These are phyloP conservation scores for Hippocampus comes DNA, from an alignment of 2,113 vertebrate genomes.

Conservation along the genomic window DNA sequence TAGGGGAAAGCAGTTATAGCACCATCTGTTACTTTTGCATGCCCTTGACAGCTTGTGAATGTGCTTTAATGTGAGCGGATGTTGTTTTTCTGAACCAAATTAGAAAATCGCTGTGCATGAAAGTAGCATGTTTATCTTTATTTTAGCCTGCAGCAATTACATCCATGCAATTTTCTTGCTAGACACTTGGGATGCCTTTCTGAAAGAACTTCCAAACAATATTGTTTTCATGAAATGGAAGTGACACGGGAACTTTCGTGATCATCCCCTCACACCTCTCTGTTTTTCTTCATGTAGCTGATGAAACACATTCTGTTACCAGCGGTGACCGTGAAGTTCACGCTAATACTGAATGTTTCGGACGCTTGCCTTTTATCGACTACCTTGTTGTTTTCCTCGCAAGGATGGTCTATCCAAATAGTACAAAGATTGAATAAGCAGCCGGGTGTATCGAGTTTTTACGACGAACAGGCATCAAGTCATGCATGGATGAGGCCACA, in stretches of 20 bases:
- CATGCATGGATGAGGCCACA: slow-evolving; percentile 13
- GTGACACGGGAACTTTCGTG: background rate
- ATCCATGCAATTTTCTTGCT: background rate
- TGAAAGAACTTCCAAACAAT: background rate
- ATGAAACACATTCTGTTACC: background rate
- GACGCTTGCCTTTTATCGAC: slow-evolving; percentile 3
- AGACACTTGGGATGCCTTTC: background rate
- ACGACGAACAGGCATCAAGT: slow-evolving; percentile 26
- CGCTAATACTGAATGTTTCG: background rate
- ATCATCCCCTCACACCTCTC: background rate
- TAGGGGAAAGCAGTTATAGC: background rate
- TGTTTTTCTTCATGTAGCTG: background rate
- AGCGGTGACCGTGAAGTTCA: background rate
- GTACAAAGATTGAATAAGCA: slow-evolving; percentile 32
- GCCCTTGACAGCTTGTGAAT: background rate
- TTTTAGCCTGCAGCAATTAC: background rate
- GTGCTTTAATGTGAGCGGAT: background rate
- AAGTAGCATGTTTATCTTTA: background rate
- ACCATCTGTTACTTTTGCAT: background rate
- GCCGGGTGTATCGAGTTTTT: slow-evolving; percentile 13
- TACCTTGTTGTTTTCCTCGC: slow-evolving; percentile 2
- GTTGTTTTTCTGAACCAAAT: background rate
- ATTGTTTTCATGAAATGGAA: background rate
- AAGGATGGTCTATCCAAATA: slow-evolving; percentile 27
- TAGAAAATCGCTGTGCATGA: background rate